phyloP scores from a whole-genome alignment of 2,888 invertebrate genomes.

The Marasmarcha lunaedactyla region DNA sequence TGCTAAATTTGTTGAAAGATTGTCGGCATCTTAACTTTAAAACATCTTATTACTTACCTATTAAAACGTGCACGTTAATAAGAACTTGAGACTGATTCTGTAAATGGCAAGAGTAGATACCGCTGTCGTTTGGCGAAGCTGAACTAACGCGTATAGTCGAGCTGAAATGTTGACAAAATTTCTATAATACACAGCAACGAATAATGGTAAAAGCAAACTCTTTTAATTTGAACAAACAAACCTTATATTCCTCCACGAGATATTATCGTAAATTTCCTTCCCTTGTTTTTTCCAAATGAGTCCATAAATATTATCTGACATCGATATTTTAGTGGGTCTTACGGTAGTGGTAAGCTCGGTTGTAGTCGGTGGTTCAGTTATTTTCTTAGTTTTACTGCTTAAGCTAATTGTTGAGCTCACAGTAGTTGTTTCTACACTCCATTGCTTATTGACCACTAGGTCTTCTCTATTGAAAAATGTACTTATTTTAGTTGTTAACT shows the following conservation, averaged over 20 bases:
- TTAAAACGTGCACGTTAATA: conserved; percentile 76
- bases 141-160: conserved; percentile 63
- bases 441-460: conserved; percentile 63
- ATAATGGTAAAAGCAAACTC: too few species aligned
- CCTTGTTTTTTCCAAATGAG: conserved; percentile 62
- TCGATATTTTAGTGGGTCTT: conserved; percentile 31
- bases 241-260: conserved; percentile 60
- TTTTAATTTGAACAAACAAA: too few species aligned
- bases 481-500: conserved; percentile 50
- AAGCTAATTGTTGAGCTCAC: conserved; percentile 54
- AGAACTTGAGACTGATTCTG: conserved; percentile 74
- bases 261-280: conserved; percentile 45
- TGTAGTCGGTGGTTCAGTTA: conserved; percentile 31
- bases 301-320: conserved; percentile 56
- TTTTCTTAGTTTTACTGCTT: conserved; percentile 46
- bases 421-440: conserved; percentile 63
- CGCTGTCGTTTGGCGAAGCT: conserved; percentile 75
- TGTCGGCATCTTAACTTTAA: too few species aligned
- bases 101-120: conserved; percentile 74
- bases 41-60: conserved; percentile 58
- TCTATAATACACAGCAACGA: not conserved
- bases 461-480: conserved; percentile 62
- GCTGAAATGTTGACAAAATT: conserved; percentile 28
- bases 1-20: not conserved
- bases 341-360: conserved; percentile 28